Evolutionary conservation across 2,888 invertebrate species (phyloP), one percentile per base, ranked within the genome.

Genomic region (Ypsolopha sequella): DNA sequence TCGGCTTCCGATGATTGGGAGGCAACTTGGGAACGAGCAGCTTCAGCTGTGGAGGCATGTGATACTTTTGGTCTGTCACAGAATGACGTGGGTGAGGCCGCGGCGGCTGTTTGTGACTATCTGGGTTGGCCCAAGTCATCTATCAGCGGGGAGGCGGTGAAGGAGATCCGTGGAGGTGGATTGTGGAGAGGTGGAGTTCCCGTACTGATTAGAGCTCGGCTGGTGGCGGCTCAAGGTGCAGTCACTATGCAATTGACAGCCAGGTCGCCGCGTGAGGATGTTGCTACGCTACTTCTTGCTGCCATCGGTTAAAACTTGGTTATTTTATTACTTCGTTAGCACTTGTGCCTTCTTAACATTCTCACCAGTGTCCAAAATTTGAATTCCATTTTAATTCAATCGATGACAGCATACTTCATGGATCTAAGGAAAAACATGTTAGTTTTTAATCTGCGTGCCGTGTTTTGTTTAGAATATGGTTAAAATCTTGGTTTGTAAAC

Each of bases 241-340:
- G 95, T 98, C 0, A 97, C 97, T 3, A 96, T 99, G 95, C 95
- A 97, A 72, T 84, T 99, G 51, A 94, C 95, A 0, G 95, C 98
- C 0, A 88, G 97, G 45, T 95, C 96, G 24, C 93, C 94, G 10
- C 92, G 96, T 74, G 91, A 93, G 50, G 92, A 93, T 58, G 92
- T 98, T 0, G 95, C 96, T 0, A 95, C 97, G 68, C 88, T 98
- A 9, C 91, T 98, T 51, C 90, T 95, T 50, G 92, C 95, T 24
- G 92, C 95, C 36, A 93, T 97, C 59, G 96, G 95, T 70, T 96
- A 92, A 68, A 44, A 10, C 52, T n/a, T 11, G 36, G 43, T 43
- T 9, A 24, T 51, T 13, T n/a, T 46, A 41, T 51, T 34, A 43
- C 13, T 11, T 43, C 4, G 4, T 24, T 24, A 24, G 24, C 24